Evolutionary conservation across 2,113 vertebrate genomes (phyloP), one percentile per base, ranked within the genome.

Genomic region (Corythornis vintsioides): DNA sequence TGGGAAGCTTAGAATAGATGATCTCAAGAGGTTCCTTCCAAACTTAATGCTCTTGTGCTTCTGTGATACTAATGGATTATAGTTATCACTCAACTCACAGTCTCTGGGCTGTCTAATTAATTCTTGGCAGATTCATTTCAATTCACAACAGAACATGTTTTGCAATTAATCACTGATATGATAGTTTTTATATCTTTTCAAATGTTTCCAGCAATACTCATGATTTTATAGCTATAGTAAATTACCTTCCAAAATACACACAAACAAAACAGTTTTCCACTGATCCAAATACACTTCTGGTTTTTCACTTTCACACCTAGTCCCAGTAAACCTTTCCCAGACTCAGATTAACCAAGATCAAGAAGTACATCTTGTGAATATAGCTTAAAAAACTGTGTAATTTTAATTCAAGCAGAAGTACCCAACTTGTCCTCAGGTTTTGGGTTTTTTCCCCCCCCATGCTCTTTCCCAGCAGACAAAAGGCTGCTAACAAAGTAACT

Each of bases 391-490:
- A 64, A 4, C 10, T 45, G 7, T 60, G n/a, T 2, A 29, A 38
- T 38, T 84, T 89, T 53, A 19, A 72, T 73, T 69, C 26, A 35
- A 56, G 2, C 2, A 48, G 18, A 79, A 38, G 15, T 15, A 42
- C 4, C 57, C 1, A 0, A 3, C 47, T 88, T 93, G 45, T 1
- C 4, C 38, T 38, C 38, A 38, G 38, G 38, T 38, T 38, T 38
- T 38, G 38, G 10, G 4, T 38, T 38, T 38, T 38, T 38, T 38
- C 38, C 38, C 38, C 38, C 38, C 4, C 57, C 1, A 0, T 3
- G 8, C 7, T 48, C 21, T 35, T 88, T 56, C 11, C 31, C 2
- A 0, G 10, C 1, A 77, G 16, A 5, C 4, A 74, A 76, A 40
- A 83, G 7, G 13, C 24, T 83, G 3, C 3, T 56, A 14, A 69